Evolutionary conservation across 2,797 vertebrate genomes (phyloP).

Genomic region (Clamator glandarius): DNA sequence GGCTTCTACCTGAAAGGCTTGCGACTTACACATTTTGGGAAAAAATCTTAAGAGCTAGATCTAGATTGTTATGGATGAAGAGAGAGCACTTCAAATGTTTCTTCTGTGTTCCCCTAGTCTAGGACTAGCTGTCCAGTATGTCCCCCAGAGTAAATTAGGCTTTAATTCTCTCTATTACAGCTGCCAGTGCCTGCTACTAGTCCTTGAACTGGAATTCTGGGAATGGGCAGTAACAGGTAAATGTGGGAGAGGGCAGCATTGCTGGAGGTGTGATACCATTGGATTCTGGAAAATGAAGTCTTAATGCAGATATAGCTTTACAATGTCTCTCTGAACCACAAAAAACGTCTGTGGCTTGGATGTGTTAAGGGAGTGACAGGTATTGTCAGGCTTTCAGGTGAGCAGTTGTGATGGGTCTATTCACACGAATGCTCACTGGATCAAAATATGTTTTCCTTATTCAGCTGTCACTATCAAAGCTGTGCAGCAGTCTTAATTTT

Average conservation of each 20-base stretch:
- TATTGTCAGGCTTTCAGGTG: neutral
- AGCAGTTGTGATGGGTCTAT: neutral
- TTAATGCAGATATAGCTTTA: neutral
- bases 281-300: neutral
- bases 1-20: neutral
- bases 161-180: neutral
- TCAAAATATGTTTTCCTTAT: neutral
- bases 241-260: fast-evolving
- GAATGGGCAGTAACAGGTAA: neutral
- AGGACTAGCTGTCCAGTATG: neutral
- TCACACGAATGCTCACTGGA: neutral
- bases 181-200: neutral
- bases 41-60: neutral
- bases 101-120: neutral
- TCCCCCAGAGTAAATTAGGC: neutral
- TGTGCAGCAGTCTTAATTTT: neutral
- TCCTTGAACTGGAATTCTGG: neutral
- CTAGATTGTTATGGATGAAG: neutral
- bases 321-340: neutral
- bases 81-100: neutral
- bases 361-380: neutral
- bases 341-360: neutral
- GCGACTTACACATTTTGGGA: neutral
- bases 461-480: neutral
- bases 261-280: neutral